phyloP scores from a whole-genome alignment of 2,797 vertebrate genomes.

The Scleropages formosus region DNA sequence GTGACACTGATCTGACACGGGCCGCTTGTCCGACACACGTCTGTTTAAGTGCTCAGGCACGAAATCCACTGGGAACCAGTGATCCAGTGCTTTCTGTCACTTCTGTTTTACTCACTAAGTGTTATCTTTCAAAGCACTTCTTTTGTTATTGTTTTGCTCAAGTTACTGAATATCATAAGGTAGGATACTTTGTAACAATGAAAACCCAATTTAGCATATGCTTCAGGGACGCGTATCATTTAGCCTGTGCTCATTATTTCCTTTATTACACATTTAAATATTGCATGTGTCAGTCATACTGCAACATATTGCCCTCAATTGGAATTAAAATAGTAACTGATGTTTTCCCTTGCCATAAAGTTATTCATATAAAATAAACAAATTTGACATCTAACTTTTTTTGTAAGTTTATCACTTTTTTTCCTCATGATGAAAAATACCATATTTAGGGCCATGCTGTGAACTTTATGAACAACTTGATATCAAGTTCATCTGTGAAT shows the following conservation, averaged over 20 bases:
- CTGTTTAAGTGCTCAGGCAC: constrained; percentile 30
- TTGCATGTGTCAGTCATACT: constrained; percentile 7
- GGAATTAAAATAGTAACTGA: constrained; percentile 27
- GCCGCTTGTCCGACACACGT: constrained; percentile 56
- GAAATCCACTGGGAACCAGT: constrained; percentile 32
- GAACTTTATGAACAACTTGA: too few species aligned
- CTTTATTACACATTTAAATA: constrained; percentile 53
- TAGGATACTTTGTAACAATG: constrained; percentile 43
- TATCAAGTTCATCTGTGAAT: too few species aligned
- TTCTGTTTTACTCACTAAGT: constrained; percentile 31
- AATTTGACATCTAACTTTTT: constrained; percentile 1
- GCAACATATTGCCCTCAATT: constrained; percentile 35
- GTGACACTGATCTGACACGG: constrained; percentile 61
- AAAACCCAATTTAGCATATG: constrained; percentile 36
- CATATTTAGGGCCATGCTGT: too few species aligned
- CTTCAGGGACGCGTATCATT: constrained; percentile 58
- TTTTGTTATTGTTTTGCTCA: constrained; percentile 63
- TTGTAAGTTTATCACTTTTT: constrained; percentile 5
- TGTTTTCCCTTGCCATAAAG: constrained; percentile 31
- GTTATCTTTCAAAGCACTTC: constrained; percentile 42
- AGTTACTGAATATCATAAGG: constrained; percentile 68
- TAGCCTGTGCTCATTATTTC: constrained; percentile 54
- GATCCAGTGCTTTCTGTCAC: constrained; percentile 21
- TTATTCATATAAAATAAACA: constrained; percentile 3
- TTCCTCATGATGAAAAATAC: too few species aligned